Percentiles rank a stretch among this genome's conserved stretches.
phyloP scores from a whole-genome alignment of 2,888 invertebrate species.

The Scrobipalpa atriplicella region DNA sequence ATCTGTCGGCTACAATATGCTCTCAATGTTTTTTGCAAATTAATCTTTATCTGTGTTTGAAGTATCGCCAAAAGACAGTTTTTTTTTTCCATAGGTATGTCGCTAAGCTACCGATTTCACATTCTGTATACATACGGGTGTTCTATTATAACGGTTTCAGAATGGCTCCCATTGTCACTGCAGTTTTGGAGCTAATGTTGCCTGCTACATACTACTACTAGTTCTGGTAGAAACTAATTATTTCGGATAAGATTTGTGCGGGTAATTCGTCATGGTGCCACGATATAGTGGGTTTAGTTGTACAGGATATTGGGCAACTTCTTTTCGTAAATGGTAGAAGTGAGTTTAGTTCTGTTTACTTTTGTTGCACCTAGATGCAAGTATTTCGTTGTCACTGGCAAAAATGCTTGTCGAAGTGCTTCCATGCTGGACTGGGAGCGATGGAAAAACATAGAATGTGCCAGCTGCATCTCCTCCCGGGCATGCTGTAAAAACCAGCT shows the following conservation, averaged over 20 bases:
- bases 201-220: background rate
- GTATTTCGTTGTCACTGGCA: background rate
- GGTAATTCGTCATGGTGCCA: slow-evolving; percentile 16
- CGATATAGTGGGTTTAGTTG: slow-evolving; percentile 7
- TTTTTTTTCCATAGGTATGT: too few species aligned
- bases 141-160: slow-evolving; percentile 44
- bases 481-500: too few species aligned
- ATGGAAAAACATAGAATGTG: too few species aligned
- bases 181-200: background rate
- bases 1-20: too few species aligned
- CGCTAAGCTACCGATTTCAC: background rate
- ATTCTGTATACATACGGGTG: slow-evolving; percentile 23
- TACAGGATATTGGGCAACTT: slow-evolving; percentile 14
- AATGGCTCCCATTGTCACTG: slow-evolving; percentile 51
- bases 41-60: too few species aligned
- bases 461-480: too few species aligned
- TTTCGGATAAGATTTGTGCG: slow-evolving; percentile 32
- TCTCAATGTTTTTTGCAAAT: too few species aligned
- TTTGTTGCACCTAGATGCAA: background rate
- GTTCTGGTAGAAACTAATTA: slow-evolving; percentile 31
- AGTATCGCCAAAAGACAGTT: too few species aligned
- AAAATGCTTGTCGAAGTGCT: too few species aligned
- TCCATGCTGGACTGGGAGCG: too few species aligned
- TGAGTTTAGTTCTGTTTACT: background rate
- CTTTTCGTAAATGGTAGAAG: background rate